Conservation (phyloP, 2,888 invertebrate species). For the Strigamia transsilvanica region DNA sequence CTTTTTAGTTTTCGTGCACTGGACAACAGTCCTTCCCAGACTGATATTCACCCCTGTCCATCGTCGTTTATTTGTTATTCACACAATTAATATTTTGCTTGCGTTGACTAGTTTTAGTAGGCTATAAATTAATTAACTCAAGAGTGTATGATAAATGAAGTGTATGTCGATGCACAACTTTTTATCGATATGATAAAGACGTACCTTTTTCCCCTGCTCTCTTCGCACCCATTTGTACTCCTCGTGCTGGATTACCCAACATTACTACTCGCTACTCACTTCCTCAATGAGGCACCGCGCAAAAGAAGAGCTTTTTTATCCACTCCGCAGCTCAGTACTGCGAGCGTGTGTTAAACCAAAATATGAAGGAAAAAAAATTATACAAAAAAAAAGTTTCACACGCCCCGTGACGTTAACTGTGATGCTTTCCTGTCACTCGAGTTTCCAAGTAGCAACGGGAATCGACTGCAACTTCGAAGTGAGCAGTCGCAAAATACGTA, state of each 20-base stretch:
- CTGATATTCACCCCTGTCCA: no score
- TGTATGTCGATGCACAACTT: no score
- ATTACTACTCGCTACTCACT: background rate
- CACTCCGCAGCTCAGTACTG: background rate
- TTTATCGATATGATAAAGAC: background rate
- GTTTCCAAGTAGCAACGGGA: slow-evolving; percentile 31
- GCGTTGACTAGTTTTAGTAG: no score
- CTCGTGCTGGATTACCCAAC: background rate
- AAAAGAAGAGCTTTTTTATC: slow-evolving; percentile 25
- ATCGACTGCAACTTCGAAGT: slow-evolving; percentile 38
- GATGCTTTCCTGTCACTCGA: slow-evolving; percentile 31
- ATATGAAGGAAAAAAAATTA: background rate
- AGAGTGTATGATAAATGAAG: no score
- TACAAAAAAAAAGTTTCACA: slow-evolving; percentile 25
- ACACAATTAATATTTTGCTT: no score
- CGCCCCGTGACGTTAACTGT: slow-evolving; percentile 22
- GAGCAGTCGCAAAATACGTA: background rate
- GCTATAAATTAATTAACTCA: no score
- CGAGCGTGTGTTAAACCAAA: background rate
- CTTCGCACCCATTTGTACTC: background rate
- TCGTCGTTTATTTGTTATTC: no score
- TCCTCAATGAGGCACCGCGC: slow-evolving; percentile 4
- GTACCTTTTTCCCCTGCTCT: background rate
- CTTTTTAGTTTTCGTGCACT: no score
- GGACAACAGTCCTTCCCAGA: no score